Percentiles rank a stretch among this genome's conserved stretches.
phyloP scores from a whole-genome alignment of 2,888 invertebrate genomes.

The Campopleginae sp. region DNA sequence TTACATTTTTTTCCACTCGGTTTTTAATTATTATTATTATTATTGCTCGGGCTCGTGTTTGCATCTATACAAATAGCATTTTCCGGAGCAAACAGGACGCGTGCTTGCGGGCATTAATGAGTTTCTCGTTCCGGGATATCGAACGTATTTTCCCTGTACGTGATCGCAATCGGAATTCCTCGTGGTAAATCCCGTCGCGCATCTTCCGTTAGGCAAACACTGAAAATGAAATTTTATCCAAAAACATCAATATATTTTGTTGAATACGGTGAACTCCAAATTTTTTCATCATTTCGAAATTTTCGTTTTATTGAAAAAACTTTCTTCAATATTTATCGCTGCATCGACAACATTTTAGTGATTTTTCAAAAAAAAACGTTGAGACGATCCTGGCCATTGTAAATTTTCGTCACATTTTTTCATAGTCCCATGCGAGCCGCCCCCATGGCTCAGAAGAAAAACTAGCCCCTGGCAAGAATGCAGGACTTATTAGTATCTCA shows the following conservation, averaged over 20 bases:
- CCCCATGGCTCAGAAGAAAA: not conserved
- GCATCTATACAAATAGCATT: not conserved
- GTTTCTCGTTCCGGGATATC: not conserved
- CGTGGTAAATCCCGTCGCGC: not conserved
- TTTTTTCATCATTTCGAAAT: too few relatives aligned
- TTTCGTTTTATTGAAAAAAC: too few relatives aligned
- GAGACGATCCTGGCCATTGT: not conserved
- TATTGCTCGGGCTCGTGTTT: not conserved
- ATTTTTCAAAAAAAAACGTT: too few relatives aligned
- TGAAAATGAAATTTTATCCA: too few relatives aligned
- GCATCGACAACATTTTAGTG: too few relatives aligned
- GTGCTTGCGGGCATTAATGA: not conserved
- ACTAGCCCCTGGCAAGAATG: too few relatives aligned
- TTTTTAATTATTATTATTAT: not conserved
- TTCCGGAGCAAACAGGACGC: not conserved
- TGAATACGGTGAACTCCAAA: too few relatives aligned
- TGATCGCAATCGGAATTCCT: constrained; percentile 11
- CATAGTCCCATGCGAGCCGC: not conserved
- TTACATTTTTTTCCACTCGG: not conserved
- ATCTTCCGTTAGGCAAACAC: not conserved
- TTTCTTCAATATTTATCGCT: too few relatives aligned
- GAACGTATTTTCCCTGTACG: constrained; percentile 70
- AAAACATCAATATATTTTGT: too few relatives aligned
- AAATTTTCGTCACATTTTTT: constrained; percentile 1
- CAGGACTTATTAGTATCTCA: too few relatives aligned